Evolutionary conservation across 2,797 vertebrate genomes (phyloP), one percentile per base, ranked within the genome.

Genomic region (Aselliscus stoliczkanus): DNA sequence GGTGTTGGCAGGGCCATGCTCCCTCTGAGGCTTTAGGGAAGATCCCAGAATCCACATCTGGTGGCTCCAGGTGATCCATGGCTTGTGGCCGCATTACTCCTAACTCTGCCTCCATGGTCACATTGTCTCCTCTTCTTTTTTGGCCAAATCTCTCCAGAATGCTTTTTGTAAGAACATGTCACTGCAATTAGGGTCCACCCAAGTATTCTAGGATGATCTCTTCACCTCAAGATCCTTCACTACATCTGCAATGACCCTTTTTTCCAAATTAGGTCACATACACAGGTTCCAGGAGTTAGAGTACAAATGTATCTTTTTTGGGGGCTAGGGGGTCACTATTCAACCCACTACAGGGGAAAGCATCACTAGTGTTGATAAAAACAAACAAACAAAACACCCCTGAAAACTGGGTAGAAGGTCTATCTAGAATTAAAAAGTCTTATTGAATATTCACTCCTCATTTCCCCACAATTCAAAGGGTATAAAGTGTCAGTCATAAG

Each of bases 171-270:
- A 42, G 54, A 64, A 29, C 5, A n/a, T 56, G 27, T n/a, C 2
- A 20, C 6, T 2, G 14, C 17, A 62, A 11, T 54, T 34, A 73
- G 20, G 2, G 3, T 0, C 2, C 21, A 60, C 1, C 0, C 7
- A 34, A 50, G 23, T 25, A 56, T 90, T 42, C 37, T 15, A 62
- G 11, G 21, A 14, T 27, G 27, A 60, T 31, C 37, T 88, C 29
- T 60, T 73, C 27, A 9, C 67, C 11, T 69, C 18, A 58, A 27
- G 5, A 47, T 42, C 11, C 27, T 88, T 34, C 54, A 80, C 50
- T 17, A 25, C 2, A 12, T 18, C 11, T 34, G 18, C 10, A 42
- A 17, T 76, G 20, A 86, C 4, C 9, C n/a, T 34, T 62, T 62
- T 77, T 81, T 15, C 18, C 44, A 73, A 18, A 34, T 39, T 25